These are phyloP conservation scores for Phainopepla nitens DNA, from an alignment of 2,113 vertebrate species.

Conservation along the genomic window DNA sequence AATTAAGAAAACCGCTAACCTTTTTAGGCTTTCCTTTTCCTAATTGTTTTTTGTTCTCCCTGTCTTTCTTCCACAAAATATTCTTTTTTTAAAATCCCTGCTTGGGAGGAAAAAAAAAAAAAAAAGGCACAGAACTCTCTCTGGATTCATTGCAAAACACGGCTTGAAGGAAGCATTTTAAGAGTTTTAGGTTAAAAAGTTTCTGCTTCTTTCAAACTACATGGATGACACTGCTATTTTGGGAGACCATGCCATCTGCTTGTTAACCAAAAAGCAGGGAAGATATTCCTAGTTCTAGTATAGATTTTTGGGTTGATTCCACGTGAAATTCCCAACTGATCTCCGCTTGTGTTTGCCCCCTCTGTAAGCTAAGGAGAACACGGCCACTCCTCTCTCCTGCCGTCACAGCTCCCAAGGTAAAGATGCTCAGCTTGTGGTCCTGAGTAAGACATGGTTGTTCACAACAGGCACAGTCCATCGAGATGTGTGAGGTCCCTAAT, in stretches of 20 bases:
- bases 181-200: slow-evolving; percentile 45
- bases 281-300: slow-evolving; percentile 32
- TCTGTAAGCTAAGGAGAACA: not conserved
- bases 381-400: not conserved
- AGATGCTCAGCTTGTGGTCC: not conserved
- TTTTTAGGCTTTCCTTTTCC: slow-evolving; percentile 12
- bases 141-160: slow-evolving; percentile 24
- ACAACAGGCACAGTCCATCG: rapidly evolving
- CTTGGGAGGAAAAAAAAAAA: not conserved
- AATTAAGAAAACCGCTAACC: slow-evolving; percentile 43
- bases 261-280: slow-evolving; percentile 43
- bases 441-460: not conserved
- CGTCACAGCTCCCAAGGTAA: not conserved
- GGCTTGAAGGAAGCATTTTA: not conserved
- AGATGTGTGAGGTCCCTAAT: not conserved
- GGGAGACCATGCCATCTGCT: slow-evolving; percentile 33
- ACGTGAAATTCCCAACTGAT: not conserved
- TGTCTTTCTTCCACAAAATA: not conserved
- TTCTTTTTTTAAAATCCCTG: not conserved
- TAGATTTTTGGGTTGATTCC: slow-evolving; percentile 16
- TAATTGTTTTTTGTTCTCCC: slow-evolving; percentile 8
- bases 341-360: not conserved
- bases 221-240: slow-evolving; percentile 53
- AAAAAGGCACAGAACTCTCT: not conserved
- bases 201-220: slow-evolving; percentile 31